Evolutionary conservation across 2,888 invertebrate genomes (phyloP).

Genomic region (Agrypnus murinus): DNA sequence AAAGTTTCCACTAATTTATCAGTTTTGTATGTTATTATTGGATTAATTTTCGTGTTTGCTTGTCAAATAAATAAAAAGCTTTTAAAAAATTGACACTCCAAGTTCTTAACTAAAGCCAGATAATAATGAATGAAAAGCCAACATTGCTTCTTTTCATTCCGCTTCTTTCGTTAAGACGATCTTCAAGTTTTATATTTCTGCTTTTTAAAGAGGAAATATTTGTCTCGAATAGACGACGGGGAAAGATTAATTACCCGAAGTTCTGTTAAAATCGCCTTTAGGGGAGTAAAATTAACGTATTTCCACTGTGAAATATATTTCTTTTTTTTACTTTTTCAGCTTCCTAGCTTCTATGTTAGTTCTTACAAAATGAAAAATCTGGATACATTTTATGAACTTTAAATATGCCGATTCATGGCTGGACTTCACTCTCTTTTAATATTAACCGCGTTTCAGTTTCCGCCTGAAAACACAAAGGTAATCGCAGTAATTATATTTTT

Average conservation of each 20-base stretch:
- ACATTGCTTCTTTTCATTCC: constrained; percentile 9
- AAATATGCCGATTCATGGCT: neutral
- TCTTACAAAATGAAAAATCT: neutral
- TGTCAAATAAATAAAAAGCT: no score
- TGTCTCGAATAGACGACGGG: constrained; percentile 29
- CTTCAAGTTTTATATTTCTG: constrained; percentile 38
- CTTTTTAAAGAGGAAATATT: constrained; percentile 34
- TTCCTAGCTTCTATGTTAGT: neutral
- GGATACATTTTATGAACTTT: constrained; percentile 1
- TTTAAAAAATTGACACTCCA: neutral
- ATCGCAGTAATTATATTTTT: constrained; percentile 9
- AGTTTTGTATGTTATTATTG: no score
- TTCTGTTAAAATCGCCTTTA: constrained; percentile 35
- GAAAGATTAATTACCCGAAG: constrained; percentile 39
- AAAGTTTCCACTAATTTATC: no score
- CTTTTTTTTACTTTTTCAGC: constrained; percentile 20
- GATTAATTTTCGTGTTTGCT: no score
- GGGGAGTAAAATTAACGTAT: constrained; percentile 33
- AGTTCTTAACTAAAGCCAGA: neutral
- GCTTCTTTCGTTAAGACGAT: constrained; percentile 16
- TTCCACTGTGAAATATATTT: constrained; percentile 20
- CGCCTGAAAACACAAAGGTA: constrained; percentile 12
- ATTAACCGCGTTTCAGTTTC: constrained; percentile 7
- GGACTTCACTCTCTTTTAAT: constrained; percentile 4
- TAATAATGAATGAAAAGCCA: neutral